Conservation (phyloP, 2,797 vertebrate species). For the Smutsia temminckii region DNA sequence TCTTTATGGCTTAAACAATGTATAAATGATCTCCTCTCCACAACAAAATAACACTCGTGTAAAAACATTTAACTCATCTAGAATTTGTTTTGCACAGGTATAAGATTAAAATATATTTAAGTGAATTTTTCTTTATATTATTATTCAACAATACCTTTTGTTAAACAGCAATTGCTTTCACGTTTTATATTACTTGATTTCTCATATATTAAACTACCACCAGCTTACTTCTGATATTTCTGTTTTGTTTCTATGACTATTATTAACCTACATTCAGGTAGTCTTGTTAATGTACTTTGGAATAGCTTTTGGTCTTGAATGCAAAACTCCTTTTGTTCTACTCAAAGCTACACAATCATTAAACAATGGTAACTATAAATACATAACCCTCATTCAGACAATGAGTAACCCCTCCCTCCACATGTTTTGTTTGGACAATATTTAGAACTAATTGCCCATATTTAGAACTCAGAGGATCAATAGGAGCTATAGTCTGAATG, state of each 20-base stretch:
- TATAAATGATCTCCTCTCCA: slow-evolving; percentile 33
- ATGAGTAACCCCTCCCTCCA: neutral
- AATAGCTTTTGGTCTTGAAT: slow-evolving; percentile 10
- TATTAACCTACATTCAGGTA: neutral
- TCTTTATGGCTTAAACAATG: slow-evolving; percentile 52
- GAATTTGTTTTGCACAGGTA: slow-evolving; percentile 35
- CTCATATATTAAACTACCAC: neutral
- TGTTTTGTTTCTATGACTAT: neutral
- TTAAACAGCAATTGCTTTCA: neutral
- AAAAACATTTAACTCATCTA: slow-evolving; percentile 38
- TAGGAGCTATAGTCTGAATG: neutral
- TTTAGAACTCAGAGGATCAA: slow-evolving; percentile 24
- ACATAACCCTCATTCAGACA: neutral
- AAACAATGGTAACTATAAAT: neutral
- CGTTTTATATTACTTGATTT: slow-evolving; percentile 52
- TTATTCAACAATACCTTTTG: neutral
- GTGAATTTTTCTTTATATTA: slow-evolving; percentile 16
- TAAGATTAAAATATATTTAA: slow-evolving; percentile 22
- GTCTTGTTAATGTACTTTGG: neutral
- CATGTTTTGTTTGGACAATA: neutral
- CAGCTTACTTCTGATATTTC: slow-evolving; percentile 6
- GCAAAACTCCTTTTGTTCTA: neutral
- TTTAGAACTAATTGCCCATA: neutral
- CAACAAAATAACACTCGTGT: slow-evolving; percentile 35
- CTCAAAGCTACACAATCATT: neutral